Evolutionary conservation across 2,797 vertebrate species (phyloP).

Genomic region (Pseudotriccus pelzelni): DNA sequence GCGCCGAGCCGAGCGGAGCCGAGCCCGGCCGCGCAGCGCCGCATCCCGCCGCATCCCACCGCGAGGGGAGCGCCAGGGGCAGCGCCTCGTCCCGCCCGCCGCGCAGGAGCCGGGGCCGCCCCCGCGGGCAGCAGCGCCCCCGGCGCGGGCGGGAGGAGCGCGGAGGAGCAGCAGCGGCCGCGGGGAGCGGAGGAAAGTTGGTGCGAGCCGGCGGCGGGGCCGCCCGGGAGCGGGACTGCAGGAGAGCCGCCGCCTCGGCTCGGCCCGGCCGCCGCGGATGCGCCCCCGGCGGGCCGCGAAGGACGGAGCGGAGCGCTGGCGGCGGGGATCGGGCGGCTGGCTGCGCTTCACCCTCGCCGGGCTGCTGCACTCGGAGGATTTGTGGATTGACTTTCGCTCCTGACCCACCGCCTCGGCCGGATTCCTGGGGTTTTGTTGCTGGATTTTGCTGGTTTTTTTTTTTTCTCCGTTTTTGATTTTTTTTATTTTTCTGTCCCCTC

Average conservation of each 20-base stretch:
- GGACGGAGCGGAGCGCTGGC: constrained; percentile 14
- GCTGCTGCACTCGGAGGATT: neutral
- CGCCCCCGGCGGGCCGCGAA: neutral
- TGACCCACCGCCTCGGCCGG: neutral
- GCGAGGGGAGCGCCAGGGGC: neutral
- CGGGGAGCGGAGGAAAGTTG: constrained; percentile 9
- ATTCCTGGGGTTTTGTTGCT: neutral
- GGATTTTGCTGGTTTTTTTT: neutral
- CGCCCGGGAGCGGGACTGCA: constrained; percentile 21
- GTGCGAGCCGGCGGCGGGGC: neutral
- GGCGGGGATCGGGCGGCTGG: neutral
- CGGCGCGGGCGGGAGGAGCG: neutral
- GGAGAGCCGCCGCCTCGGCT: constrained; percentile 6
- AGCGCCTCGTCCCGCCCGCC: neutral
- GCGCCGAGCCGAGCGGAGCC: neutral
- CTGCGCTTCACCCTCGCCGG: constrained; percentile 10
- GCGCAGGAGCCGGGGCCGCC: neutral
- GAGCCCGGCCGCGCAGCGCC: neutral
- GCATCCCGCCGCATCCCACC: neutral
- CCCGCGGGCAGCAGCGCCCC: neutral
- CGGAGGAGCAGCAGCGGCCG: neutral
- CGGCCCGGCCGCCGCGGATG: constrained; percentile 13
- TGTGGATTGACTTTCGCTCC: constrained; percentile 20
- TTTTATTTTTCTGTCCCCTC: neutral
- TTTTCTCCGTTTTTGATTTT: no score